A percentile compares a stretch with the other conserved stretches of the same genome.
Evolutionary conservation across 2,113 vertebrate species (phyloP).

Genomic region (Leiothrix lutea): DNA sequence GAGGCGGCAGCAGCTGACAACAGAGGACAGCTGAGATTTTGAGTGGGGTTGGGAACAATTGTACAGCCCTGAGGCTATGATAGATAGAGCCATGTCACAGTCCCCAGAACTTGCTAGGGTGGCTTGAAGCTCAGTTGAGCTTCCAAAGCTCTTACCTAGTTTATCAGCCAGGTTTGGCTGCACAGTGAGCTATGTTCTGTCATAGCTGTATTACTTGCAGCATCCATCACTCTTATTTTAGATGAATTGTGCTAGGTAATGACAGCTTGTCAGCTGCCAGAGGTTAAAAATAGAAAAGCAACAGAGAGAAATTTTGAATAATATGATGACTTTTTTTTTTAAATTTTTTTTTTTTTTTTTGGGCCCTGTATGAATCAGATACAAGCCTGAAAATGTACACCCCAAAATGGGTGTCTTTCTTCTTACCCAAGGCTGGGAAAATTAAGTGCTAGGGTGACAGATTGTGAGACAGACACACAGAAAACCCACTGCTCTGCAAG

Average conservation of each 20-base stretch:
- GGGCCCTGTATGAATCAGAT: neutral
- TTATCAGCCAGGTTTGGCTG: neutral
- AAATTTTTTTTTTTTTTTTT: neutral
- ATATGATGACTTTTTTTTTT: too few species aligned
- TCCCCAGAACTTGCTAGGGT: neutral
- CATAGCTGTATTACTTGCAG: neutral
- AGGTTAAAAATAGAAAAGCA: neutral
- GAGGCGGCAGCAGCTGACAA: neutral
- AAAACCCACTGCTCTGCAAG: neutral
- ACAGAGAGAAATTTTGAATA: neutral
- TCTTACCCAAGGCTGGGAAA: neutral
- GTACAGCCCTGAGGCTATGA: neutral
- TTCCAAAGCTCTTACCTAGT: neutral
- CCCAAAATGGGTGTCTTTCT: fast-evolving
- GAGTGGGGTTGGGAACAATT: neutral
- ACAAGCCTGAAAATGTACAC: neutral
- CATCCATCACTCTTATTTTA: neutral
- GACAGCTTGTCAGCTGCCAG: neutral
- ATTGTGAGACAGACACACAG: neutral
- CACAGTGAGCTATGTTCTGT: neutral
- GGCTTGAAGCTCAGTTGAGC: neutral
- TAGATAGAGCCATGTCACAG: neutral
- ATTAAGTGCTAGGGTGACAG: neutral
- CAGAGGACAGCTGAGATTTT: neutral
- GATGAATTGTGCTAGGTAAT: neutral